Evolutionary conservation across 2,797 vertebrate species (phyloP).

Genomic region (Kryptopterus vitreolus): DNA sequence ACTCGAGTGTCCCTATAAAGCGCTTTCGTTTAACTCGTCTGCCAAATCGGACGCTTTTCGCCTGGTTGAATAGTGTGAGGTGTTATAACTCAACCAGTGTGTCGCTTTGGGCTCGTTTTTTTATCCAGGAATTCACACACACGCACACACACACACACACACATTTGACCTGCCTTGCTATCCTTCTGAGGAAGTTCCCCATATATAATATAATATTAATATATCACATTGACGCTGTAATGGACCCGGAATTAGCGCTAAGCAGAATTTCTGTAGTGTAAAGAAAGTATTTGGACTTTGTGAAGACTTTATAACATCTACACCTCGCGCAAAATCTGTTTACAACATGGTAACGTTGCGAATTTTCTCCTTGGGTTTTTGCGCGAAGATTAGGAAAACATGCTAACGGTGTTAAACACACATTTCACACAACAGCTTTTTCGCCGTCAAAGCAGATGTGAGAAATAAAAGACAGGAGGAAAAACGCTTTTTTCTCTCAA

Average conservation of each 20-base stretch:
- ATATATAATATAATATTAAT: background rate
- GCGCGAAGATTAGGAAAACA: background rate
- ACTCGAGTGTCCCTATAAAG: background rate
- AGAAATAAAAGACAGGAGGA: no score
- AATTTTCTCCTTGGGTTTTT: background rate
- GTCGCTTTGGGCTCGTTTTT: conserved; percentile 10
- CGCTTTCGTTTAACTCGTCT: conserved; percentile 34
- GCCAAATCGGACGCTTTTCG: conserved; percentile 12
- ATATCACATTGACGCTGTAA: background rate
- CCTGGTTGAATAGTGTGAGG: conserved; percentile 15
- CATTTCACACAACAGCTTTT: no score
- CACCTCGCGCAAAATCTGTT: background rate
- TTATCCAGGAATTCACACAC: background rate
- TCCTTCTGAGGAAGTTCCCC: background rate
- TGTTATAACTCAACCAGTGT: conserved; percentile 21
- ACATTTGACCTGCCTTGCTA: background rate
- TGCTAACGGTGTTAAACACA: background rate
- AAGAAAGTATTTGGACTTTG: background rate
- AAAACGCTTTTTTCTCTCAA: no score
- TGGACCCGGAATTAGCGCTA: background rate
- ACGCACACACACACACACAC: conserved; percentile 1
- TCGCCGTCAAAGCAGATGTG: no score
- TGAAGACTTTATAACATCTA: background rate
- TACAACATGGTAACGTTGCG: no score
- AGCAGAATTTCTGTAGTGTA: background rate